Base-by-base conservation (phyloP, 2,113 vertebrate genomes). In the Dipodomys merriami region DNA sequence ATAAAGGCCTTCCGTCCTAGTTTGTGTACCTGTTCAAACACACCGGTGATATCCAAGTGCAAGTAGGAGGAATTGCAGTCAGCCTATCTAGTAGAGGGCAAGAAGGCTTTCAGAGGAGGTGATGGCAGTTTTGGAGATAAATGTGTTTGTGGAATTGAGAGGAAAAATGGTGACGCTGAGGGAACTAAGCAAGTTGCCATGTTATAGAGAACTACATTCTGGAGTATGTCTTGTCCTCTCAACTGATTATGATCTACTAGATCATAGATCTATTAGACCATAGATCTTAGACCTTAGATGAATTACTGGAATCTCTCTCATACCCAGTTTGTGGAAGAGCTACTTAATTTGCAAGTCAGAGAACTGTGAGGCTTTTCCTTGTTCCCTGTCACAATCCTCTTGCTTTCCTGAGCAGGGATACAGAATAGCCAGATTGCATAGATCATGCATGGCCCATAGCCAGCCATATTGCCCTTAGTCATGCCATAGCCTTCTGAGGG, bases 61-160 rank as follows among this genome's bases (percentile, higher is more conserved):
- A 9, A 33, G 6, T 16, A 1, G 1, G 7, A 44, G 30, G 64
- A 35, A 46, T 78, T 49, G 15, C 0, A 44, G 27, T 29, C 20
- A 2, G 8, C 35, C 78, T 7, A 5, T 23, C 46, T 0, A 2
- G 72, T 0, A 2, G 72, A n/a, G 11, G n/a, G n/a, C 81, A 1
- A 13, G 60, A 53, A 64, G 67, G 29, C 82, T 94, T 82, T 74
- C 60, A 9, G 12, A 64, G 76, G 35, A 84, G 46, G 81, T 6
- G 25, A 23, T 16, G 67, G 27, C 30, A 18, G 60, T 22, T n/a
- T 33, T 22, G 44, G 29, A 53, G 88, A 69, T 65, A 57, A 78
- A 10, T 39, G 67, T 22, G 27, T 23, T 13, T 39, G 3, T 11
- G 8, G 87, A 33, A 16, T n/a, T 12, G 27, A 20, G 1, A 0